These are phyloP conservation scores for Pogonocichla stellata DNA, from an alignment of 2,113 vertebrate species.

Conservation along the genomic window DNA sequence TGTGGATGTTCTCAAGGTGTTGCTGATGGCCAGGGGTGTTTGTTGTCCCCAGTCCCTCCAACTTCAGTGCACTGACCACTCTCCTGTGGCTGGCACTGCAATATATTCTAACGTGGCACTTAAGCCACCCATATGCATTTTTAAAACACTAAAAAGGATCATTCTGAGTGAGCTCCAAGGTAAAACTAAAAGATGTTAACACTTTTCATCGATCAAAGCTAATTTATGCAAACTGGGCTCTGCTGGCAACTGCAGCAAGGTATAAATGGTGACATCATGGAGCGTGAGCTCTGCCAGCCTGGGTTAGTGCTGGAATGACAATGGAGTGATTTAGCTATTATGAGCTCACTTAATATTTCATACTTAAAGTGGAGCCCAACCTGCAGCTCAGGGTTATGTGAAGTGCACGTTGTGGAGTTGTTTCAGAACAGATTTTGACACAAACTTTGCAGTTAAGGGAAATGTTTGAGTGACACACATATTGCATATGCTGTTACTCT, in stretches of 20 bases:
- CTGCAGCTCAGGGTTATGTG: slow-evolving; percentile 1
- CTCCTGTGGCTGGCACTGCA: not conserved
- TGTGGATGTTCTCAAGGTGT: not conserved
- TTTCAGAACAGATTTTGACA: slow-evolving; percentile 1
- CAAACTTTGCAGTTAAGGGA: slow-evolving; percentile 35
- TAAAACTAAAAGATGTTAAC: slow-evolving; percentile 31
- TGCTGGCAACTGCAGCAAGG: not conserved
- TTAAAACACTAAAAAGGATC: slow-evolving; percentile 3
- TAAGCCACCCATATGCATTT: not conserved
- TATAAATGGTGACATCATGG: slow-evolving; percentile 35
- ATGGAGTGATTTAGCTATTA: slow-evolving; percentile 50
- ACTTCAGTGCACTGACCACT: not conserved
- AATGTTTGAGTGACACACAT: slow-evolving; percentile 12
- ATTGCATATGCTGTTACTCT: not conserved
- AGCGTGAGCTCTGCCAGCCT: slow-evolving; percentile 27
- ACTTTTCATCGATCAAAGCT: slow-evolving; percentile 1
- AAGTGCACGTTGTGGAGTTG: not conserved
- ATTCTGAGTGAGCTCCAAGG: not conserved
- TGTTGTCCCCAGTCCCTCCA: not conserved
- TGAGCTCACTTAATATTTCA: slow-evolving; percentile 53
- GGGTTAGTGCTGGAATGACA: slow-evolving; percentile 10
- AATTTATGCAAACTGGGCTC: slow-evolving; percentile 45
- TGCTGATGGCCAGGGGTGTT: not conserved
- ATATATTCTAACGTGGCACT: not conserved
- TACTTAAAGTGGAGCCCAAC: not conserved